phyloP scores from a whole-genome alignment of 2,797 vertebrate genomes.

The Adelosebastes latens region DNA sequence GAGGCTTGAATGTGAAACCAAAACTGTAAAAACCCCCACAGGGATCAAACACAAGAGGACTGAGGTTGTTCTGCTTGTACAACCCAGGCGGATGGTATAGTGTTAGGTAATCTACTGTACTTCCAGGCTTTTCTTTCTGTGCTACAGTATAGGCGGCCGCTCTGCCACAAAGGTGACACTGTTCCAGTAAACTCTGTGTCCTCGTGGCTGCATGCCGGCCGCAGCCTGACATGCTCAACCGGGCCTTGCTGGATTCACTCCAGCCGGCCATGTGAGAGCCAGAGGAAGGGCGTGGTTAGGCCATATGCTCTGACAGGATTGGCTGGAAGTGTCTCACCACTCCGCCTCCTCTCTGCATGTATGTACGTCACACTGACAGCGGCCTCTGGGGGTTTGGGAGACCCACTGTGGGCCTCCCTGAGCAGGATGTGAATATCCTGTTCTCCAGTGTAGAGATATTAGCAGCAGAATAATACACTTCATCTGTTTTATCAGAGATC shows the following conservation, averaged over 20 bases:
- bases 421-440: slow-evolving; percentile 16
- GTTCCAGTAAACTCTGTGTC: slow-evolving; percentile 74
- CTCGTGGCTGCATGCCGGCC: slow-evolving; percentile 21
- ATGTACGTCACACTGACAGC: not conserved
- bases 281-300: slow-evolving; percentile 15
- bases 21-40: not conserved
- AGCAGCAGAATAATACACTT: not conserved
- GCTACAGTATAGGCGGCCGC: slow-evolving; percentile 18
- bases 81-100: not conserved
- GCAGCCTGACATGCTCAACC: slow-evolving; percentile 33
- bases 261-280: slow-evolving; percentile 56
- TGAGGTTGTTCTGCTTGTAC: not conserved
- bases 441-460: not conserved
- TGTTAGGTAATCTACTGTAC: slow-evolving; percentile 27
- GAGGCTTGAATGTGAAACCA: slow-evolving; percentile 6
- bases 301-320: slow-evolving; percentile 26
- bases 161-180: slow-evolving; percentile 56
- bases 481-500: not conserved
- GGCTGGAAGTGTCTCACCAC: slow-evolving; percentile 46
- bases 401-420: slow-evolving; percentile 44
- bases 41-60: not conserved
- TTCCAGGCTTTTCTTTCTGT: slow-evolving; percentile 69
- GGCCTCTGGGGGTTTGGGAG: slow-evolving; percentile 3
- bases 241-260: slow-evolving; percentile 55
- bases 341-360: slow-evolving; percentile 16